phyloP scores from a whole-genome alignment of 2,113 vertebrate genomes.

The Centrocercus urophasianus region DNA sequence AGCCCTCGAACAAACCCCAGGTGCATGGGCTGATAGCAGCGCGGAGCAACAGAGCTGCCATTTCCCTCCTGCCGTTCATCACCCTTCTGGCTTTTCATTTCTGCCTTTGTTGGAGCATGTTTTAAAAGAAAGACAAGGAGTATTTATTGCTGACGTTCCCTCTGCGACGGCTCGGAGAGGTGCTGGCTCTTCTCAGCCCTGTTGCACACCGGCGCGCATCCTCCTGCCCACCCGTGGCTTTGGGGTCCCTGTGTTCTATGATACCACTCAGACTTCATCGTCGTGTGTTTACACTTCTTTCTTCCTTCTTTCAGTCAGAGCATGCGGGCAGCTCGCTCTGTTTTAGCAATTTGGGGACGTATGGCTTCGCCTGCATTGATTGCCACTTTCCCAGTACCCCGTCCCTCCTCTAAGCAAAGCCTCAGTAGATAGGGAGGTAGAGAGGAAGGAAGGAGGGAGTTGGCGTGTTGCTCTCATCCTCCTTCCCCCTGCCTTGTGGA shows the following conservation, averaged over 20 bases:
- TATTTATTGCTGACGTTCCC: slow-evolving; percentile 48
- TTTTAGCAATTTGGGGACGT: neutral
- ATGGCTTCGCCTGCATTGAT: neutral
- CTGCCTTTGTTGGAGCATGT: slow-evolving; percentile 29
- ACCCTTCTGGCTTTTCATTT: slow-evolving; percentile 45
- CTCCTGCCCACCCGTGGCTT: neutral
- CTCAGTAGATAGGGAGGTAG: neutral
- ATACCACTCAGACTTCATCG: slow-evolving; percentile 48
- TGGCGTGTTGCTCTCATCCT: neutral
- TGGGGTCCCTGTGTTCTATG: neutral
- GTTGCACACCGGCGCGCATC: neutral
- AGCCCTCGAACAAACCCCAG: slow-evolving; percentile 2
- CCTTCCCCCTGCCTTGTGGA: neutral
- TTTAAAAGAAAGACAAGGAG: slow-evolving; percentile 39
- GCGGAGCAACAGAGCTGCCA: slow-evolving; percentile 51
- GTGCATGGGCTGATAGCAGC: slow-evolving; percentile 50
- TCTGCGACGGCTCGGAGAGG: slow-evolving; percentile 7
- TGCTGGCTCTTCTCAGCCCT: neutral
- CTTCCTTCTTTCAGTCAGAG: neutral
- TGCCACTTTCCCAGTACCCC: neutral
- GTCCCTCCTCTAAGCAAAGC: slow-evolving; percentile 11
- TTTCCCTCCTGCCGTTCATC: slow-evolving; percentile 46
- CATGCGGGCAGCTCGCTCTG: neutral
- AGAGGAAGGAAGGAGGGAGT: slow-evolving; percentile 21
- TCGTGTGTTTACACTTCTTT: slow-evolving; percentile 56